Evolutionary conservation across 2,888 invertebrate species (phyloP).

Genomic region (Cephonodes hylas): DNA sequence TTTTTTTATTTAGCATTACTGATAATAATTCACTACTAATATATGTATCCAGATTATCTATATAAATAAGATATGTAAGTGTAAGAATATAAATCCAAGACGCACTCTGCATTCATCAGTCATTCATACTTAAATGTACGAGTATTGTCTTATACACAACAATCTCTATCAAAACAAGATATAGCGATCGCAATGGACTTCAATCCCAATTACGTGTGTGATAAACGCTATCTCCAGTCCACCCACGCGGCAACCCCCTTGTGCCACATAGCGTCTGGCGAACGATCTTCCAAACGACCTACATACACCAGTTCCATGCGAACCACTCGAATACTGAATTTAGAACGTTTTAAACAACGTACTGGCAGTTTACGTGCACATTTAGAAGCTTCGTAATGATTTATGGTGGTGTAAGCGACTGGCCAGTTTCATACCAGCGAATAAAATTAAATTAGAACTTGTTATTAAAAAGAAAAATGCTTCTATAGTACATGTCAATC

Average conservation of each 20-base stretch:
- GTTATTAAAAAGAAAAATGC: too few species aligned
- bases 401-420: too few species aligned
- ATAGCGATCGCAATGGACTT: conserved; percentile 1
- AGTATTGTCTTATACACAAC: too few species aligned
- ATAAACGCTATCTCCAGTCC: not conserved
- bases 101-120: too few species aligned
- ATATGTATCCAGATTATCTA: too few species aligned
- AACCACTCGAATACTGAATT: not conserved
- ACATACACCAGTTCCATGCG: not conserved
- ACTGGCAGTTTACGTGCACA: not conserved
- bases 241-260: not conserved
- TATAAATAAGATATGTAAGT: not conserved
- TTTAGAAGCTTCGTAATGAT: not conserved
- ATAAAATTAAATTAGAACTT: too few species aligned
- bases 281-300: not conserved
- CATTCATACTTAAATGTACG: too few species aligned
- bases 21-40: too few species aligned
- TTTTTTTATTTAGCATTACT: too few species aligned
- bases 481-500: too few species aligned
- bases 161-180: not conserved
- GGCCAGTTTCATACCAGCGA: too few species aligned
- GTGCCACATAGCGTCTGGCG: not conserved
- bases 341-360: not conserved
- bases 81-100: not conserved
- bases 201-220: not conserved